Evolutionary conservation across 1,140 invertebrate species (phyloP).

Genomic region (Zelostemma sp.): DNA sequence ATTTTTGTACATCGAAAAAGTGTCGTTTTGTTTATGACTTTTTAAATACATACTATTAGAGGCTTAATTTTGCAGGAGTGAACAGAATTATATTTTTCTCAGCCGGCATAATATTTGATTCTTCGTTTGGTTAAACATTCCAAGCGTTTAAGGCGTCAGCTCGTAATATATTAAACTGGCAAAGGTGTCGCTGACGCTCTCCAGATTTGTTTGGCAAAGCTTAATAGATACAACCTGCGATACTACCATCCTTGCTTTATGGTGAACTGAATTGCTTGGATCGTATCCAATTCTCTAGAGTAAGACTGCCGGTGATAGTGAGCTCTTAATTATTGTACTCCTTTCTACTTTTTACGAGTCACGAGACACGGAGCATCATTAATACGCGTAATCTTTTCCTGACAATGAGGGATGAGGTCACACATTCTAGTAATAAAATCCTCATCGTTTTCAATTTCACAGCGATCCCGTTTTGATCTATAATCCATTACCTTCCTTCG

Average conservation of each 20-base stretch:
- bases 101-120: too few relatives aligned
- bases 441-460: too few relatives aligned
- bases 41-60: too few relatives aligned
- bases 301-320: conserved; percentile 44
- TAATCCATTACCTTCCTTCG: too few relatives aligned
- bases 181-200: conserved; percentile 49
- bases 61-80: too few relatives aligned
- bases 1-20: too few relatives aligned
- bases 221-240: conserved; percentile 48
- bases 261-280: conserved; percentile 49
- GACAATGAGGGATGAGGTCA: conserved; percentile 44
- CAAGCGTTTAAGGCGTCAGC: conserved; percentile 33
- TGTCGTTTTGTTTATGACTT: too few relatives aligned
- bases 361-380: conserved; percentile 42
- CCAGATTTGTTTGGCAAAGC: conserved; percentile 50
- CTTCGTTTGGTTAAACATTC: conserved; percentile 38
- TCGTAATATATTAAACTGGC: conserved; percentile 37
- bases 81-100: too few relatives aligned
- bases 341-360: conserved; percentile 49
- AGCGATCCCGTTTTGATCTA: too few relatives aligned
- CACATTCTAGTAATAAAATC: too few relatives aligned
- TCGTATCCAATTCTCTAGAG: conserved; percentile 47
- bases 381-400: conserved; percentile 43
- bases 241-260: conserved; percentile 38
- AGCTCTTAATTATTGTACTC: conserved; percentile 50